Evolutionary conservation across 2,113 vertebrate species (phyloP), one percentile per base, ranked within the genome.

Genomic region (Origma solitaria): DNA sequence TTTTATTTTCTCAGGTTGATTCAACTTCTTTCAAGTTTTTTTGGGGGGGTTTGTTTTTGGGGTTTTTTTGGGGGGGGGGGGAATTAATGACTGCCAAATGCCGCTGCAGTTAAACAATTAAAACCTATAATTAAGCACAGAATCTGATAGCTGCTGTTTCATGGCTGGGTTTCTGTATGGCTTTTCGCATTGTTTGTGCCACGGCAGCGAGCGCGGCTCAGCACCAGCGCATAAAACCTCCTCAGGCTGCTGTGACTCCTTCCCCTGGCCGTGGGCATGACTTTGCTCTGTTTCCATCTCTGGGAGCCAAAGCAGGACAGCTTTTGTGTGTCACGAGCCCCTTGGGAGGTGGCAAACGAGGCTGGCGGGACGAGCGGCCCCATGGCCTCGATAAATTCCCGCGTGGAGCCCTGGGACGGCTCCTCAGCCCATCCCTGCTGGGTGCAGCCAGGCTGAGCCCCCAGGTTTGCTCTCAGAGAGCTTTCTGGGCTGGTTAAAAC

Each of bases 1-100:
- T 89, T 84, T 97, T 94, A 95, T 96, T 91, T 91, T 94, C 85
- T 94, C 75, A 95, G 79, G 88, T 97, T 30, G 79, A 96, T 97
- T 94, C 70, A 31, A 47, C 66, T 88, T 54, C 79, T 95, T 97
- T 96, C 65, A 92, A 90, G 93, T 65, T 7, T 15, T 40, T 57
- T 31, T 35, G 11, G 21, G 16, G 7, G 16, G 42, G 42, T 5
- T 10, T 23, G 35, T 49, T 65, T 6, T 25, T 38, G n/a, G n/a
- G n/a, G 33, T 19, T 27, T 40, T 35, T 47, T 38, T 19, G 42
- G 10, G 6, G 37, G 50, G 17, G 79, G 44, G 9, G 5, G 50
- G 54, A 50, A 88, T 92, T 95, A 96, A 83, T 77, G 75, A 76
- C 88, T 97, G 82, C 86, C 91, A 91, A 97, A 83, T 77, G 62